Conservation (phyloP, 2,113 vertebrate genomes). For the Nesospiza acunhae region DNA sequence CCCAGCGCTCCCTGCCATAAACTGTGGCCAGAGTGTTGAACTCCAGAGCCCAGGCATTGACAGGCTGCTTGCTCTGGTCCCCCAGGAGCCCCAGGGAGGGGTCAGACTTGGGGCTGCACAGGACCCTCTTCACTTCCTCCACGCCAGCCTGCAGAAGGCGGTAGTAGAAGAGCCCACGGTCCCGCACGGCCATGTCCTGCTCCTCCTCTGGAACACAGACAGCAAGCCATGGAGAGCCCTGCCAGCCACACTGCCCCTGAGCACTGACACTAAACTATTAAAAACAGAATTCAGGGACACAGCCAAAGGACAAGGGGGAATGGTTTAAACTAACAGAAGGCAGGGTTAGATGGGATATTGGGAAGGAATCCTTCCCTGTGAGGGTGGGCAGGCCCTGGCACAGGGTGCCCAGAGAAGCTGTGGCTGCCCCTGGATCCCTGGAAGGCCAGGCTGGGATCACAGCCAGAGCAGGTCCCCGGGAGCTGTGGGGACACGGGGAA, state of each 20-base stretch:
- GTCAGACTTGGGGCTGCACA: slow-evolving; percentile 89
- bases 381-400: background rate
- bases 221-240: background rate
- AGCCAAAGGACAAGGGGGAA: background rate
- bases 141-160: slow-evolving; percentile 85
- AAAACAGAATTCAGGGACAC: background rate
- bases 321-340: background rate
- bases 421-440: background rate
- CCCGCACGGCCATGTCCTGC: slow-evolving; percentile 87
- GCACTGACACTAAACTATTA: background rate
- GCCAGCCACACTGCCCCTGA: background rate
- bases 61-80: slow-evolving; percentile 79
- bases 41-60: slow-evolving; percentile 83
- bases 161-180: slow-evolving; percentile 92
- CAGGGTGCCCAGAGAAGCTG: background rate
- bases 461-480: background rate
- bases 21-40: slow-evolving; percentile 89
- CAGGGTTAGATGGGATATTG: background rate
- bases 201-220: slow-evolving; percentile 86
- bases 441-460: background rate
- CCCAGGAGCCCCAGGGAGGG: slow-evolving; percentile 86
- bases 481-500: background rate
- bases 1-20: slow-evolving; percentile 71
- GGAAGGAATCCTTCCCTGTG: background rate
- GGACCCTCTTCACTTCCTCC: slow-evolving; percentile 77